Percentiles rank a stretch among this genome's conserved stretches.
These are phyloP conservation scores for Chauna torquata DNA, from an alignment of 2,113 vertebrate species.

Conservation along the genomic window DNA sequence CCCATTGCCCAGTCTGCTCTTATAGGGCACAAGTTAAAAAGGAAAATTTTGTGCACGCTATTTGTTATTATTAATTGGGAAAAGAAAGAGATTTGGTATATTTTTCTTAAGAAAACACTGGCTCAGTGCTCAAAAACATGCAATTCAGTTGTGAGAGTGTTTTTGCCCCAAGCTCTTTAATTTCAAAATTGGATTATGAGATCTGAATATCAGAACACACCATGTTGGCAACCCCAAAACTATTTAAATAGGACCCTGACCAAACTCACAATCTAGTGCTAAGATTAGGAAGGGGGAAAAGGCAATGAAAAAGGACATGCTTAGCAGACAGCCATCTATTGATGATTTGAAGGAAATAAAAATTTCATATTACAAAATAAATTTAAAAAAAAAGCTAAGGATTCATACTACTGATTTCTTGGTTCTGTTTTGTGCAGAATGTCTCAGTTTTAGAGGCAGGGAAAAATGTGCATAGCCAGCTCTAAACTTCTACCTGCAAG, in stretches of 20 bases:
- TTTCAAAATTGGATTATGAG: conserved; percentile 70
- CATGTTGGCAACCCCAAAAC: conserved; percentile 54
- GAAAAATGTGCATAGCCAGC: neutral
- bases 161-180: conserved; percentile 45
- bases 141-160: neutral
- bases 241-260: conserved; percentile 55
- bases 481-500: conserved; percentile 15
- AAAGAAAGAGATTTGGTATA: conserved; percentile 32
- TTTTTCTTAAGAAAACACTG: conserved; percentile 35
- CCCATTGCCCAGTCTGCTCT: neutral
- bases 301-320: neutral
- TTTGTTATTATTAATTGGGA: conserved; percentile 23
- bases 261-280: conserved; percentile 38
- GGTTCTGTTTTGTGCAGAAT: neutral
- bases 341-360: neutral
- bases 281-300: neutral
- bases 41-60: neutral
- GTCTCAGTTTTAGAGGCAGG: neutral
- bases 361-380: neutral
- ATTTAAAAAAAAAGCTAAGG: neutral
- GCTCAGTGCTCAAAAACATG: conserved; percentile 32
- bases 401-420: neutral
- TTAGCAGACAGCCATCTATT: conserved; percentile 8
- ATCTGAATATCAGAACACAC: conserved; percentile 59
- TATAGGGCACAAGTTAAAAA: neutral